Conservation (phyloP, 2,113 vertebrate genomes). For the Dicrurus megarhynchus region DNA sequence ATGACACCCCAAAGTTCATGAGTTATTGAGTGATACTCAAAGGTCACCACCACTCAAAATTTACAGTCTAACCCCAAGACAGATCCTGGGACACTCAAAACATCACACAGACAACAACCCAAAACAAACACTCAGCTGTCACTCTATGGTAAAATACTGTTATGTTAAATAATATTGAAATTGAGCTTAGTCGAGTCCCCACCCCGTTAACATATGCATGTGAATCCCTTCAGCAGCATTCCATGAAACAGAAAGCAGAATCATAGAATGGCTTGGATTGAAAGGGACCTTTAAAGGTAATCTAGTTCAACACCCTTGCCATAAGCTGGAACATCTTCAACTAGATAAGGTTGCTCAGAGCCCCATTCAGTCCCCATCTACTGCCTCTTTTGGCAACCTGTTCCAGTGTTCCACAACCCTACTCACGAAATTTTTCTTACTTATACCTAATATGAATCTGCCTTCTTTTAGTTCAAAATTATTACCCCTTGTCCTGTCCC, state of each 20-base stretch:
- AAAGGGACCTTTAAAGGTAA: background rate
- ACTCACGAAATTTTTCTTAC: background rate
- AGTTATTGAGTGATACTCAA: background rate
- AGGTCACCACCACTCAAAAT: background rate
- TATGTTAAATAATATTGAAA: background rate
- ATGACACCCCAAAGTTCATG: background rate
- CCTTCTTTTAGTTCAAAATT: background rate
- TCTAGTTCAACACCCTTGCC: background rate
- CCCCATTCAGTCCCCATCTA: background rate
- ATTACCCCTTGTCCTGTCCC: background rate
- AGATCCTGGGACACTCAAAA: background rate
- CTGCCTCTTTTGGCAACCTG: background rate
- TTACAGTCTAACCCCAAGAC: background rate
- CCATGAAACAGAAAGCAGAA: background rate
- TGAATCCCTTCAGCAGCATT: background rate
- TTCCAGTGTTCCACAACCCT: background rate
- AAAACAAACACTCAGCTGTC: background rate
- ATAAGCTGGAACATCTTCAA: background rate
- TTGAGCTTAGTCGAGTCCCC: background rate
- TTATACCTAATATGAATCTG: background rate
- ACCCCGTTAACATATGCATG: fast-evolving
- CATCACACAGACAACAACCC: background rate
- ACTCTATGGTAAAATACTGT: background rate
- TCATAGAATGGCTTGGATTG: background rate
- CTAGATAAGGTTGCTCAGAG: background rate